Evolutionary conservation across 2,113 vertebrate genomes (phyloP), one percentile per base, ranked within the genome.

Genomic region (Anolis carolinensis): DNA sequence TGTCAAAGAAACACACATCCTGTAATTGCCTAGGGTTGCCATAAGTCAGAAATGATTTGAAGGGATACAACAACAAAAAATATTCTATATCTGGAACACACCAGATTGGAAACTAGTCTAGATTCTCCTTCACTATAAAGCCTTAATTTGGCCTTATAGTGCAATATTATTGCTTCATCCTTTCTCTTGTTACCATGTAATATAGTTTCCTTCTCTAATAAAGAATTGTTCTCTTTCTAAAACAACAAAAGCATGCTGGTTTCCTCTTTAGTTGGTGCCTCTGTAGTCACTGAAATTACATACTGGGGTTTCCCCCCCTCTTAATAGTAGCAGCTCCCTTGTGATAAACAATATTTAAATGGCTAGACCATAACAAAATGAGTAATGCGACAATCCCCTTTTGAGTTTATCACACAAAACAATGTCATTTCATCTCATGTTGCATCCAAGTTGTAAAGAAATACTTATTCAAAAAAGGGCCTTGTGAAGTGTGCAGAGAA

Each of bases 401-500:
- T 86, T 75, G 67, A 70, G 88, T 78, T 89, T 89, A 84, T 44
- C 23, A 32, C 7, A 62, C 52, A 55, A 76, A 34, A 81, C 72
- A 67, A 80, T 50, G 68, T 3, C 6, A 1, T 5, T 25, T 82
- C 85, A 50, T 48, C 4, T 23, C 39, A 4, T 25, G 50, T 50
- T 87, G 55, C 16, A 77, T 14, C 71, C 72, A 59, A 63, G 20
- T 16, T 80, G 20, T 52, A 83, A 39, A 85, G 79, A 90, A 89
- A 89, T 1, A 1, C 50, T 86, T 62, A 55, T 65, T 18, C 55
- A 59, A 86, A 80, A 79, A 52, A 30, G 74, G 21, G 80, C 76
- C 74, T 73, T 65, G 63, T 91, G 89, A 59, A 90, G 84, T 82
- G 77, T 2, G n/a, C 44, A 62, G 71, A 70, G 87, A 86, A 87